Evolutionary conservation across 2,113 vertebrate species (phyloP).

Genomic region (Oncorhynchus tshawytscha): DNA sequence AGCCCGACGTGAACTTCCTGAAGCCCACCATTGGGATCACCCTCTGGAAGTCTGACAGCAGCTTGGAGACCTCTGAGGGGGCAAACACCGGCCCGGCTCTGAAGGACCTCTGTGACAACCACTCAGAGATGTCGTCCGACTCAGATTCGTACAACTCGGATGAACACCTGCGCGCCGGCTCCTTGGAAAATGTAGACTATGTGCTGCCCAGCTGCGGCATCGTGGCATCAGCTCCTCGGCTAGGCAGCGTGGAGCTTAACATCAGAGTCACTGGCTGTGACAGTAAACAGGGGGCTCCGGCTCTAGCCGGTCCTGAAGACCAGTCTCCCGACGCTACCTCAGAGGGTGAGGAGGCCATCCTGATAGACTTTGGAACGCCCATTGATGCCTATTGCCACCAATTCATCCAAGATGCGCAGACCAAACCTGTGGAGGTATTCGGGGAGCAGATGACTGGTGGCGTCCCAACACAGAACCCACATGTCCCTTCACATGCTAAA

Average conservation of each 20-base stretch:
- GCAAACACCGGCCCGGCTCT: slow-evolving; percentile 42
- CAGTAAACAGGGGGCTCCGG: slow-evolving; percentile 48
- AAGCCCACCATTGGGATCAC: slow-evolving; percentile 92
- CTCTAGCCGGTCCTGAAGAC: slow-evolving; percentile 50
- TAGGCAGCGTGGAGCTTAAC: slow-evolving; percentile 76
- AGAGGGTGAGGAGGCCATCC: slow-evolving; percentile 69
- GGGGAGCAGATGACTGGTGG: slow-evolving; percentile 51
- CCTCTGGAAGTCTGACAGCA: slow-evolving; percentile 97
- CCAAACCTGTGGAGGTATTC: slow-evolving; percentile 66
- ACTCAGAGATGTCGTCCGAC: slow-evolving; percentile 84
- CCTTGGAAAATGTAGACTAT: slow-evolving; percentile 88
- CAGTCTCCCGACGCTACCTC: slow-evolving; percentile 65
- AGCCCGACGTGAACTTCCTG: slow-evolving; percentile 89
- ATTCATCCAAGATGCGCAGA: slow-evolving; percentile 89
- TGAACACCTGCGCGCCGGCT: slow-evolving; percentile 70
- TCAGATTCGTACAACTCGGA: slow-evolving; percentile 92
- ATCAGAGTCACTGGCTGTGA: slow-evolving; percentile 64
- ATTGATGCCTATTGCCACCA: slow-evolving; percentile 91
- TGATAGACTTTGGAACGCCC: slow-evolving; percentile 81
- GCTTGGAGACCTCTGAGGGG: slow-evolving; percentile 86
- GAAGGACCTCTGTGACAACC: slow-evolving; percentile 69
- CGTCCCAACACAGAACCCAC: slow-evolving; percentile 47
- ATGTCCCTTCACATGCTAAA: slow-evolving; percentile 45
- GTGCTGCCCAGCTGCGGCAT: slow-evolving; percentile 97
- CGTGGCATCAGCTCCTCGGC: slow-evolving; percentile 84